A percentile compares a stretch with the other conserved stretches of the same genome.
These are phyloP conservation scores for Eupristina koningsbergeri DNA, from an alignment of 1,140 invertebrate species.

Conservation along the genomic window DNA sequence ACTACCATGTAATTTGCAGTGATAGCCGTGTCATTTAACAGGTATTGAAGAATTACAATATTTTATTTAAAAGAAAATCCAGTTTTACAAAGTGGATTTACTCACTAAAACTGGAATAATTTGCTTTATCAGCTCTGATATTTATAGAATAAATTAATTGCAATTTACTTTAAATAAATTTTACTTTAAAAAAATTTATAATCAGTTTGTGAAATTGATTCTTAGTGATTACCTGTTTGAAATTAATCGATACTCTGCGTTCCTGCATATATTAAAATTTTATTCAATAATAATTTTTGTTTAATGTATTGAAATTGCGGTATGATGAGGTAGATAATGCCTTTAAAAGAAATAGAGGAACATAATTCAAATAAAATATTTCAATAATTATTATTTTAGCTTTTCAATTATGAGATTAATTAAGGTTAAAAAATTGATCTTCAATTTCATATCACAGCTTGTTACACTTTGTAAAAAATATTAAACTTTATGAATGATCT, in stretches of 20 bases:
- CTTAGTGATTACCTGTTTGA: not conserved
- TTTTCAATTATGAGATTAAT: not conserved
- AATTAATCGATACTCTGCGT: not conserved
- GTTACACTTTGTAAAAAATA: too few relatives aligned
- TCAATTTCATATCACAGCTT: not conserved
- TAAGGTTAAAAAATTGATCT: not conserved
- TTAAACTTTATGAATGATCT: too few relatives aligned
- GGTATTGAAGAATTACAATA: not conserved
- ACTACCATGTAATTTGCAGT: not conserved
- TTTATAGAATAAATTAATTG: not conserved
- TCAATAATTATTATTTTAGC: too few relatives aligned
- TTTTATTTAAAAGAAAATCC: not conserved
- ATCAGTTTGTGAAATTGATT: not conserved
- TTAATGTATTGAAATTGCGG: not conserved
- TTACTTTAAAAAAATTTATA: not conserved
- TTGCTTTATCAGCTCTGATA: not conserved
- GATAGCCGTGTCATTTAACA: not conserved
- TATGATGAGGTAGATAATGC: not conserved
- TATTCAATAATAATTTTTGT: not conserved
- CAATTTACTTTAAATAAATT: not conserved
- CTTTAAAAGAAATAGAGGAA: not conserved
- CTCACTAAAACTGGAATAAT: not conserved
- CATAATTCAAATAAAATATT: not conserved
- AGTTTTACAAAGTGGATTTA: not conserved
- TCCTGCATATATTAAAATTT: not conserved